These are phyloP conservation scores for Hirundichthys speculiger DNA, from an alignment of 2,113 vertebrate genomes.

Conservation along the genomic window DNA sequence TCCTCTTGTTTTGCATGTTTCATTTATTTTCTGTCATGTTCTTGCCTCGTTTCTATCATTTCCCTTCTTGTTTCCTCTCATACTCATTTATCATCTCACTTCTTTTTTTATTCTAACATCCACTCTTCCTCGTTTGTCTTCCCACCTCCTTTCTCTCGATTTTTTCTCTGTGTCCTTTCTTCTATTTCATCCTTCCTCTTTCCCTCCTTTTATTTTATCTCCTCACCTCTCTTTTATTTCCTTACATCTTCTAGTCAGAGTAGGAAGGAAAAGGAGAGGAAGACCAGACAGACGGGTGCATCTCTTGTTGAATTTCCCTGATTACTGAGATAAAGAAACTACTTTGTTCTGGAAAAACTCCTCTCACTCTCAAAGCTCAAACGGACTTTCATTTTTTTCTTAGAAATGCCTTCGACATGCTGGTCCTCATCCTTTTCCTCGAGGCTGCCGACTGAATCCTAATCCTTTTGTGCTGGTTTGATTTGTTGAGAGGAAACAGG, in stretches of 20 bases:
- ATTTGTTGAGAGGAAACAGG: conserved; percentile 19
- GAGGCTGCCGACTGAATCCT: conserved; percentile 15
- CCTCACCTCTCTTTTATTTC: no score
- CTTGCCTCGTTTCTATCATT: not conserved
- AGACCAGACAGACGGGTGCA: not conserved
- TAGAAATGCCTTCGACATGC: conserved; percentile 43
- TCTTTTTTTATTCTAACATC: no score
- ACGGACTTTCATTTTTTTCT: conserved; percentile 36
- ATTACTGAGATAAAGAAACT: conserved; percentile 51
- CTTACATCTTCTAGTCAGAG: not conserved
- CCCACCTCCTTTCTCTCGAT: not conserved
- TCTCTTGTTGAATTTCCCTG: conserved; percentile 48
- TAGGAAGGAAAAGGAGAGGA: not conserved
- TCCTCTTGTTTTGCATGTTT: not conserved
- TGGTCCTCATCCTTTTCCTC: conserved; percentile 6
- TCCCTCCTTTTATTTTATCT: not conserved
- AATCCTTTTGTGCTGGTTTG: conserved; percentile 30
- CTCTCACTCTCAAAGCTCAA: conserved; percentile 32
- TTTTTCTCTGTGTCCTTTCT: not conserved
- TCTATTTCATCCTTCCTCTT: not conserved
- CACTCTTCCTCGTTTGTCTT: not conserved
- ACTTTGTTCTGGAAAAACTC: conserved; percentile 59
- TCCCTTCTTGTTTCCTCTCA: not conserved
- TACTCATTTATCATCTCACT: not conserved
- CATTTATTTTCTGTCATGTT: not conserved